phyloP scores from a whole-genome alignment of 2,888 invertebrate species.

The Anthrax anthrax region DNA sequence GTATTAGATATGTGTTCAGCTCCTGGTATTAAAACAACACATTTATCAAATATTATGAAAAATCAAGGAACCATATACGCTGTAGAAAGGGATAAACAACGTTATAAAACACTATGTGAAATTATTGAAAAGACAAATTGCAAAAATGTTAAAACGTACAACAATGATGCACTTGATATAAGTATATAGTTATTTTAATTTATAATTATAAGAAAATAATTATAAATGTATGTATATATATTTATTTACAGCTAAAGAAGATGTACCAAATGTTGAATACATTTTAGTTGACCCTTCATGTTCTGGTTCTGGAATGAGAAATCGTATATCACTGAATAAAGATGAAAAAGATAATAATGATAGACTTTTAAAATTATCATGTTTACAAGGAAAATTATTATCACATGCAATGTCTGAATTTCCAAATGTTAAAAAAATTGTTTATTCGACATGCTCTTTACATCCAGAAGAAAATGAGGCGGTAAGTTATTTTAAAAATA shows the following conservation, averaged over 20 bases:
- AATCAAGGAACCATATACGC: constrained; percentile 71
- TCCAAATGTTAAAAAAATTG: constrained; percentile 68
- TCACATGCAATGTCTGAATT: constrained; percentile 73
- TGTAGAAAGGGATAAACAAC: constrained; percentile 54
- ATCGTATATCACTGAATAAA: constrained; percentile 38
- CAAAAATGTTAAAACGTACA: constrained; percentile 49
- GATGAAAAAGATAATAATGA: constrained; percentile 34
- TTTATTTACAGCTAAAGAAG: constrained; percentile 23
- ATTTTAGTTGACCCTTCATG: constrained; percentile 96
- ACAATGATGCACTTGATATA: constrained; percentile 59
- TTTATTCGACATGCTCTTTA: constrained; percentile 94
- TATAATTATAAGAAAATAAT: too few relatives aligned
- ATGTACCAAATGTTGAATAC: constrained; percentile 64
- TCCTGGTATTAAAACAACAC: constrained; percentile 93
- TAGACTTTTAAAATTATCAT: constrained; percentile 52
- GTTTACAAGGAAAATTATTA: constrained; percentile 69
- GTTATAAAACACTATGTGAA: constrained; percentile 50
- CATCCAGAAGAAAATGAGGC: constrained; percentile 84
- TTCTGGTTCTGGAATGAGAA: constrained; percentile 73
- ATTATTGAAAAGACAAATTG: constrained; percentile 50
- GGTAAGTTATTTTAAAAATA: constrained; percentile 36
- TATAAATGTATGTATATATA: neutral
- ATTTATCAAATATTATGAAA: constrained; percentile 68
- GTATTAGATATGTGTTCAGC: constrained; percentile 95
- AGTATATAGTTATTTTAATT: constrained; percentile 24